Evolutionary conservation across 2,113 vertebrate species (phyloP), one percentile per base, ranked within the genome.

Genomic region (Ptychochromis oligacanthus): DNA sequence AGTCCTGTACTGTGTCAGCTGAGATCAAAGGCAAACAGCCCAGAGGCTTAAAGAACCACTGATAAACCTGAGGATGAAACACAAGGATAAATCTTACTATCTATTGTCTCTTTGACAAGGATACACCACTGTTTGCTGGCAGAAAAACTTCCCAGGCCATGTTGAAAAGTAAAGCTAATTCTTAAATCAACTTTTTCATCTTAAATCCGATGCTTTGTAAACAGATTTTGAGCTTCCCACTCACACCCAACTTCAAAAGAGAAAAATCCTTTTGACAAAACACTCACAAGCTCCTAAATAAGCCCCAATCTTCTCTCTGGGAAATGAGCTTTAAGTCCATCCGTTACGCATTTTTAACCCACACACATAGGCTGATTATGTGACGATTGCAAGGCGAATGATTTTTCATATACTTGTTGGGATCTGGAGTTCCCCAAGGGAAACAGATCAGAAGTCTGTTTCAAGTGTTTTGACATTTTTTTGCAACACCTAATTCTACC

Each of bases 41-140:
- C 49, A 3, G 60, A 74, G 61, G 67, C 38, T 49, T 17, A 70
- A 13, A 81, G 36, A 79, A 72, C 56, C 20, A 22, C 77, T 77
- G 75, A 85, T 79, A 34, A 12, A 80, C 88, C 87, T 89, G 87
- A 91, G 86, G 79, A 84, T 59, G 79, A 88, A 86, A 79, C 24
- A 17, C 14, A 57, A 75, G 24, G 75, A 57, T 31, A 58, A 61
- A 85, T 74, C 87, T 75, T 43, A 80, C 1, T 18, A 52, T 17
- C 24, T 20, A 59, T 13, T 75, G 57, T 82, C 62, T 90, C 5
- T 36, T 36, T 54, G 57, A 57, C 0, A 1, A 82, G 43, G 4
- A 75, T 4, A 9, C 24, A 3, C 75, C 49, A 7, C 60, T 7
- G 55, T 4, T 4, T 46, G 67, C 57, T 46, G 46, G 59, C 60